Percentiles rank a stretch among this genome's conserved stretches.
These are phyloP conservation scores for Urocynchramus pylzowi DNA, from an alignment of 2,113 vertebrate species.

Conservation along the genomic window DNA sequence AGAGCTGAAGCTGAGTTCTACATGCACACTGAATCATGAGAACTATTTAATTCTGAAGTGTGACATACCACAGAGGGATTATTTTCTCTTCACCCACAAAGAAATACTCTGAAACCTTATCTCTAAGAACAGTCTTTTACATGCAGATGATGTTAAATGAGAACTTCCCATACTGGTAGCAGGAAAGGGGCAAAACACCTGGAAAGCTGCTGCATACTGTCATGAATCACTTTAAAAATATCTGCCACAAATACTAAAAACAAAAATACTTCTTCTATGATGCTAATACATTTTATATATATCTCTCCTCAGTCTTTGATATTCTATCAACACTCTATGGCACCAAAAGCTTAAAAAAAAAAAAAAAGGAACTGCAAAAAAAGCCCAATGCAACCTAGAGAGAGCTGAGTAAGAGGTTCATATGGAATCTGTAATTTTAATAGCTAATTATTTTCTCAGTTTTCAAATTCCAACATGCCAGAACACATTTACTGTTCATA, in stretches of 20 bases:
- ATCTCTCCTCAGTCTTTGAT: background rate
- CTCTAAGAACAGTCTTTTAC: background rate
- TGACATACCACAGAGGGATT: background rate
- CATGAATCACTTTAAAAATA: background rate
- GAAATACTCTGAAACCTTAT: background rate
- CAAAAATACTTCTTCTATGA: background rate
- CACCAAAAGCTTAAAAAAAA: background rate
- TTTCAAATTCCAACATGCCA: constrained; percentile 15
- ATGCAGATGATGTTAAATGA: background rate
- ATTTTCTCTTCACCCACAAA: background rate
- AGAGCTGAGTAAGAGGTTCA: background rate
- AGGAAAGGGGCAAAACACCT: background rate
- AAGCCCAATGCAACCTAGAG: background rate
- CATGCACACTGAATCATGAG: background rate
- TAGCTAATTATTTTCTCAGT: background rate
- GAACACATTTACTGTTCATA: constrained; percentile 8
- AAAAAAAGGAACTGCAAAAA: background rate
- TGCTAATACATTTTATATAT: background rate
- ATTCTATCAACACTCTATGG: background rate
- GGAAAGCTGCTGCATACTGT: background rate
- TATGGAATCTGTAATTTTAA: background rate
- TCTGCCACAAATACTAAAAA: background rate
- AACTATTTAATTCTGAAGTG: background rate
- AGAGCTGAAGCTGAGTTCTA: background rate
- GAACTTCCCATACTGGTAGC: background rate